These are phyloP conservation scores for Scelioninae gen. 1 DNA, from an alignment of 2,888 invertebrate species.

Conservation along the genomic window DNA sequence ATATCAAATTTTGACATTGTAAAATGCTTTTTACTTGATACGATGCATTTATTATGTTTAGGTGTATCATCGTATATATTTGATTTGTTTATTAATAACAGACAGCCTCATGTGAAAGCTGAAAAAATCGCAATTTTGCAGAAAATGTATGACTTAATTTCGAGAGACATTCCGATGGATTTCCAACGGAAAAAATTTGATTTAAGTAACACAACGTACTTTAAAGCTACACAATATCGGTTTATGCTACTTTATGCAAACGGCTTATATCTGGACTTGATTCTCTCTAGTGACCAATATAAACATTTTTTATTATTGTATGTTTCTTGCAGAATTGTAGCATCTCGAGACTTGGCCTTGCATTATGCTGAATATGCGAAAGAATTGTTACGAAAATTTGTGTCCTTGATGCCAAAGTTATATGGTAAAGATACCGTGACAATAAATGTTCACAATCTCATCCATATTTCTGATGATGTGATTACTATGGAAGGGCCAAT, in stretches of 20 bases:
- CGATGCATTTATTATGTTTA: conserved; percentile 11
- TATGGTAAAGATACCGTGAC: background rate
- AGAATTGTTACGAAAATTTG: background rate
- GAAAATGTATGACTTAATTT: background rate
- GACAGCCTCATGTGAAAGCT: background rate
- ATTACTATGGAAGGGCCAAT: no score
- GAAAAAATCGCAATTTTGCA: background rate
- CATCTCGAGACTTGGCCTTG: background rate
- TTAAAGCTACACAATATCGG: conserved; percentile 6
- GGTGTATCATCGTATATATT: background rate
- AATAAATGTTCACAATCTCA: background rate
- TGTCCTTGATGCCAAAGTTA: background rate
- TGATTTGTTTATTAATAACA: background rate
- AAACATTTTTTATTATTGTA: background rate
- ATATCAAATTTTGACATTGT: background rate
- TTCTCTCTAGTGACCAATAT: conserved; percentile 3
- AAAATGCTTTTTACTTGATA: background rate
- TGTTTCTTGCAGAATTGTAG: background rate
- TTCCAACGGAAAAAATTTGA: conserved; percentile 15
- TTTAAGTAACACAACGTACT: conserved; percentile 1
- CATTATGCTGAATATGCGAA: background rate
- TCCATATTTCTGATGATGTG: no score
- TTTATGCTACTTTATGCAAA: conserved; percentile 6
- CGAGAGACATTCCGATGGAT: background rate
- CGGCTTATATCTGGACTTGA: conserved; percentile 1